A percentile compares a stretch with the other conserved stretches of the same genome.
These are phyloP conservation scores for Palloptera scutellata DNA, from an alignment of 2,888 invertebrate genomes.

Conservation along the genomic window DNA sequence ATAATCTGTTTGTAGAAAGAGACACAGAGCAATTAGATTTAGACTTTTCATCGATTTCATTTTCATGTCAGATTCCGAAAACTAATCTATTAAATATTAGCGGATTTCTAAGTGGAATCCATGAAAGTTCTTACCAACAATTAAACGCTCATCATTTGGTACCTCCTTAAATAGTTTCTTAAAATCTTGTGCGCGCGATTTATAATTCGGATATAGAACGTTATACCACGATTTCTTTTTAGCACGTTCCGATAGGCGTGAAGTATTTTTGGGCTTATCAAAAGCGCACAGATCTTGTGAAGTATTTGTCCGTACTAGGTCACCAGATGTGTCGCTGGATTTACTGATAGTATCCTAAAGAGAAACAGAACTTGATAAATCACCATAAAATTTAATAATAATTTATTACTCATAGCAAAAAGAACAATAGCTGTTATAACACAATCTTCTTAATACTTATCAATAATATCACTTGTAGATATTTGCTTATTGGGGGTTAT, in stretches of 20 bases:
- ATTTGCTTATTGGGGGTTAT: no score
- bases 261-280: conserved; percentile 55
- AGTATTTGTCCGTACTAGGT: conserved; percentile 29
- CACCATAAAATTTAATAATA: no score
- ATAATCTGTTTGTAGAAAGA: conserved; percentile 81
- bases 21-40: no score
- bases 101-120: neutral
- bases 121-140: conserved; percentile 79
- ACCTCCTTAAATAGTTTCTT: conserved; percentile 90
- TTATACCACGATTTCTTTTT: conserved; percentile 89
- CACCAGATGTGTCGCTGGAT: conserved; percentile 41
- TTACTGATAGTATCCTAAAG: conserved; percentile 41
- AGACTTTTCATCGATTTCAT: neutral
- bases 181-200: conserved; percentile 91
- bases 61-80: neutral
- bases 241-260: conserved; percentile 67
- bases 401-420: neutral
- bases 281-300: conserved; percentile 24
- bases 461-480: no score
- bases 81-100: neutral
- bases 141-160: conserved; percentile 88
- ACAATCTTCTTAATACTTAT: no score
- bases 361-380: neutral
- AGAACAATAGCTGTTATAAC: no score
- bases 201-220: conserved; percentile 89